Base-by-base conservation (phyloP, 2,888 invertebrate genomes). In the Tortricodes alternella region DNA sequence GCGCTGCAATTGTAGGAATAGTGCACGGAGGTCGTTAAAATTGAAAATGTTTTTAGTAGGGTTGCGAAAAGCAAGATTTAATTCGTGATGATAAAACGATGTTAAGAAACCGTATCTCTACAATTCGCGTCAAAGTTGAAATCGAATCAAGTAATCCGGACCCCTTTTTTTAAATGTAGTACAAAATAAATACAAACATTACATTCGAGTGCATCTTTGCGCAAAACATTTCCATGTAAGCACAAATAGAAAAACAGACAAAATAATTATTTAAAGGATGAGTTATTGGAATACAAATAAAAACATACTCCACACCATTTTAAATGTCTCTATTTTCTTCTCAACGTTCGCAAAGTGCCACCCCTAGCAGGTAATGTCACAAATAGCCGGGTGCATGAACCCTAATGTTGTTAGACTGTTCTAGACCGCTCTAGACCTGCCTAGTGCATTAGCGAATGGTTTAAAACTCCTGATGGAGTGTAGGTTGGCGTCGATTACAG, bases 341-440 rank as follows among this genome's bases (percentile, higher is more conserved):
- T n/a, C 0, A 3, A 27, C 1, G n/a, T 3, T 3, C n/a, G n/a
- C n/a, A n/a, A n/a, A 29, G 29, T 29, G 27, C 13, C 32, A 50
- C n/a, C 41, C 50, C 50, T 41, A 21, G 27, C 24, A 34, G 27
- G 52, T 9, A 21, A 11, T 21, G 23, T 32, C 35, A n/a, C 35
- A 44, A 52, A 52, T 52, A 52, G 44, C 44, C 24, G 35, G 44
- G 44, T 44, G 52, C 18, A 52, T 18, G 44, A 37, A 43, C 43
- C 44, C 44, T 37, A 18, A 43, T 44, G 35, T 44, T 52, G 44
- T 24, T 35, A 18, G 23, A 39, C 29, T 29, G 6, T 29, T 29
- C 29, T 39, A 29, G 8, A 50, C 50, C 49, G 6, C 11, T 29
- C 29, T 39, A 29, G 8, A 50, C 50, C 49, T 29, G 13, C 29